Base-by-base conservation (phyloP, 2,797 vertebrate species). In the Cryptoblepharus egeriae region DNA sequence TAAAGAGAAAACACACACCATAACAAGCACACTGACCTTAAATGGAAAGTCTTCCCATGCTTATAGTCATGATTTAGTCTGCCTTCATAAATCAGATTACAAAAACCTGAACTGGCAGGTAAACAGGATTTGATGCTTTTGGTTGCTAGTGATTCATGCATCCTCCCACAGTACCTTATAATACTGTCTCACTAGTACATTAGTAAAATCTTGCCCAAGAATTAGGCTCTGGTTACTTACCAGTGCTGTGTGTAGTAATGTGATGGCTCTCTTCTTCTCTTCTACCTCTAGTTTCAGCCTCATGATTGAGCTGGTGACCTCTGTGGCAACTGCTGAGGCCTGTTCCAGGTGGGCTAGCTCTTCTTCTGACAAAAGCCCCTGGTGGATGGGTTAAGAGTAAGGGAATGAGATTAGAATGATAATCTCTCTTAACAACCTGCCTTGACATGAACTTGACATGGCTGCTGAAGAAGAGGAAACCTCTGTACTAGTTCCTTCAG, bases 201-300 rank as follows among this genome's bases (percentile, higher is more conserved):
- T n/a, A n/a, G n/a, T n/a, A 6, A 35, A 77, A 22, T 45, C 37
- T 22, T 57, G 45, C 37, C 77, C n/a, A 61, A 9, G 26, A 52
- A 37, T 35, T 7, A 37, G 30, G 28, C 26, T 71, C n/a, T 30
- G 13, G 58, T 35, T 55, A 78, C 90, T 9, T 92, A 99, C 98
- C 97, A 99, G 94, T 0, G 98, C 98, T 0, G 95, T 95, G 95
- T 98, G 98, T 87, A 99, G 95, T 94, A 98, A 96, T 84, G 86
- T 92, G 88, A 98, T 86, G 0, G 97, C 96, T 87, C 96, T 96
- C 79, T 95, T 97, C 94, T 99, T 98, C 95, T 99, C 98, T 87
- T 98, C 97, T 91, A 98, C 94, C 90, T 99, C 97, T 94, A 99
- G 92, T 88, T 95, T 97, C 89, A 98, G 95, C 86, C 96, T 97